Conservation (phyloP, 2,797 vertebrate genomes). For the Scolopax rusticola region DNA sequence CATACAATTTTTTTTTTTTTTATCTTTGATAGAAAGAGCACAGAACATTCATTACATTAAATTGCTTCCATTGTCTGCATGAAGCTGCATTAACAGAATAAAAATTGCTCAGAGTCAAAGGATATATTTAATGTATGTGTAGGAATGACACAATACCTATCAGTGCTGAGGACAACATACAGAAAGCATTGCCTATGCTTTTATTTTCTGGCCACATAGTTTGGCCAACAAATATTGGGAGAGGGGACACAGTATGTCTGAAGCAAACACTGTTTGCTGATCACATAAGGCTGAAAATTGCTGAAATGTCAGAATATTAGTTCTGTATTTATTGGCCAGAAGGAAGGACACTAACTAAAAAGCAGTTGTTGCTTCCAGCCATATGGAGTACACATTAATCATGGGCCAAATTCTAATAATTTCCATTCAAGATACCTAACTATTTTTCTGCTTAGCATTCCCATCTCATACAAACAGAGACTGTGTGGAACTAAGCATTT, state of each 20-base stretch:
- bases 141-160: background rate
- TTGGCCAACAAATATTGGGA: too few species aligned
- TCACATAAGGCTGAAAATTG: background rate
- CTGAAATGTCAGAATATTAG: background rate
- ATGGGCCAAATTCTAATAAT: background rate
- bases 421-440: background rate
- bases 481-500: background rate
- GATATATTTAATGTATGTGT: fast-evolving
- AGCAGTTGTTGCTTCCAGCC: background rate
- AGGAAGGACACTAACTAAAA: background rate
- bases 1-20: background rate
- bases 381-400: background rate
- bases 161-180: background rate
- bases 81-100: background rate
- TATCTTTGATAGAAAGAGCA: background rate
- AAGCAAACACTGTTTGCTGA: background rate
- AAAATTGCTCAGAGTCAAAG: background rate
- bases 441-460: background rate
- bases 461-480: background rate
- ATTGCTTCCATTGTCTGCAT: background rate
- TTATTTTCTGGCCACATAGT: background rate
- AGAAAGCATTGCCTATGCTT: background rate
- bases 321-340: background rate
- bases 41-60: background rate
- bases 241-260: too few species aligned